phyloP scores from a whole-genome alignment of 2,113 vertebrate genomes.

The Vulpes lagopus region DNA sequence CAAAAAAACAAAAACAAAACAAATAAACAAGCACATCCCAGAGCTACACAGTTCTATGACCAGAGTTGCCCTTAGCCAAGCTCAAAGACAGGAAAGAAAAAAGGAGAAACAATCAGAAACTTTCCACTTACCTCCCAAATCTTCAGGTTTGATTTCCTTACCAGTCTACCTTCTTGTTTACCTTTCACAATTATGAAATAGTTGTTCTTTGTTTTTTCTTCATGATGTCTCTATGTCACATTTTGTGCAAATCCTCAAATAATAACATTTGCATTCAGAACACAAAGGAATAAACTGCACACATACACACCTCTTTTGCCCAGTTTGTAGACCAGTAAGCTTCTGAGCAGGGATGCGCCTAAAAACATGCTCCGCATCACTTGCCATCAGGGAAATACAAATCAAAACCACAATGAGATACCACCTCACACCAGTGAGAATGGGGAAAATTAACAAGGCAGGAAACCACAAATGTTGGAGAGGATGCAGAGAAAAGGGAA shows the following conservation, averaged over 20 bases:
- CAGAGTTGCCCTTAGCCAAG: neutral
- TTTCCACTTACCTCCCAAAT: too few relatives aligned
- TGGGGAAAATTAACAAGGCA: too few relatives aligned
- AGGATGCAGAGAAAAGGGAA: too few relatives aligned
- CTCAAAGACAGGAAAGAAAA: neutral
- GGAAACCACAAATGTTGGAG: too few relatives aligned
- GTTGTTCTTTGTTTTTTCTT: neutral
- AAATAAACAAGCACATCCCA: neutral
- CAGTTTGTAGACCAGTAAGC: neutral
- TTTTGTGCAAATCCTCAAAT: neutral
- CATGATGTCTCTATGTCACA: neutral
- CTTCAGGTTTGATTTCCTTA: too few relatives aligned
- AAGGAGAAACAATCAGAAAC: fast-evolving
- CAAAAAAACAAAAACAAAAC: neutral
- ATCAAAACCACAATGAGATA: too few relatives aligned
- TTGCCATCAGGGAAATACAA: too few relatives aligned
- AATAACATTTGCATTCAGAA: neutral
- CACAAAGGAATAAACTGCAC: neutral
- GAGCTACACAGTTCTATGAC: neutral
- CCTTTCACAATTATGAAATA: neutral
- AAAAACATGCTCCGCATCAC: neutral
- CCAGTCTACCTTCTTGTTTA: too few relatives aligned
- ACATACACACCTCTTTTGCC: neutral
- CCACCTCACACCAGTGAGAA: too few relatives aligned
- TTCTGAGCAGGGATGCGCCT: neutral